Base-by-base conservation (phyloP, 2,113 vertebrate species). In the Zosterops borbonicus region DNA sequence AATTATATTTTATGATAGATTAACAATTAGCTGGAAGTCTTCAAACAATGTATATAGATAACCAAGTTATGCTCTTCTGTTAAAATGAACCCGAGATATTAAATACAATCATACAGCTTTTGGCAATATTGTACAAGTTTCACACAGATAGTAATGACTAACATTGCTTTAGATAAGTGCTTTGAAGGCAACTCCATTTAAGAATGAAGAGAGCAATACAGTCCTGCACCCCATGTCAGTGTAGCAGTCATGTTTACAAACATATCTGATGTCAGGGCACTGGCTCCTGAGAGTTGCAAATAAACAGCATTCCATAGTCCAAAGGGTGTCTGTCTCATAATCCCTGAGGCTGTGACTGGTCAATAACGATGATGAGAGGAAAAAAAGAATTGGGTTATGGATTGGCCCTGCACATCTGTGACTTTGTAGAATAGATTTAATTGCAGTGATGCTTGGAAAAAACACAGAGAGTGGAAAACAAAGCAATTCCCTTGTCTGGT, bases 341-440 rank as follows among this genome's bases (percentile, higher is more conserved):
- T 93, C 96, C 93, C 94, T 92, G 88, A 94, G 93, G 93, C 88
- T 93, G 88, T 87, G 88, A 85, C 86, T 94, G 65, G 84, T 96
- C 73, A 6, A 90, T 93, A 93, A 85, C 4, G 47, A 60, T 35
- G 88, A 93, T 29, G 68, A 65, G 29, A 58, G 89, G 76, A 89
- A 92, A 92, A 82, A 95, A 71, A 92, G 44, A 78, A 75, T 28
- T 87, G 65, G 83, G 60, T 86, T 97, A 90, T 90, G 77, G 94
- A 95, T 90, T 68, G 60, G 60, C 92, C 79, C 79, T 93, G 65
- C 56, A 20, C 37, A 64, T 89, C 76, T 70, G 68, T 3, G 11
- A 75, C 90, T 95, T 93, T 70, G 68, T n/a, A 78, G 76, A 56
- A 59, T 7, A 75, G 68, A 73, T 89, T 94, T 84, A 93, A 93